Evolutionary conservation across 2,113 vertebrate genomes (phyloP), one percentile per base, ranked within the genome.

Genomic region (Macquaria ambigua): DNA sequence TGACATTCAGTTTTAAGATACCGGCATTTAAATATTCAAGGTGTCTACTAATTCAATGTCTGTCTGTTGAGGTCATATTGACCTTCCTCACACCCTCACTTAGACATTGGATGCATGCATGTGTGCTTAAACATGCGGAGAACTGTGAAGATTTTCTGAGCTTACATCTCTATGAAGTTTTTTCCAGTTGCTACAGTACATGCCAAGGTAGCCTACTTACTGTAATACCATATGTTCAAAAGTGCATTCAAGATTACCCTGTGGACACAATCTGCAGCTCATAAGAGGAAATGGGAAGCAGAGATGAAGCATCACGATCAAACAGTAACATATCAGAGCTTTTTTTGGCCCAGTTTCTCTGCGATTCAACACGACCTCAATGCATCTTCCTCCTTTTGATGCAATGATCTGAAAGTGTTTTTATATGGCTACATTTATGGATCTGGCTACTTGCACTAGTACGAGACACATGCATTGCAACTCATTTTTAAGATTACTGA

Each of bases 271-370:
- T 92, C 81, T 90, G 82, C 85, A 71, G 87, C 79, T 91, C 89
- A 74, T 84, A 31, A 81, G 82, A 81, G 82, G 85, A 92, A 92
- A 82, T 76, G 80, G 37, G 71, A 70, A 66, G 71, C 85, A n/a
- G 82, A 86, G 88, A 87, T 89, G 87, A 92, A 90, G 80, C 88
- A 8, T 83, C 71, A 8, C 28, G 84, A 92, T 93, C 89, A 92
- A 94, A 90, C 88, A 1, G 55, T 14, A 84, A 70, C 88, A 82
- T 83, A 89, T 90, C 89, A 85, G 78, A 90, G 84, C 61, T 39
- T 59, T 86, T 89, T 90, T 43, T 91, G 93, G 82, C 88, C 90
- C 77, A 93, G 80, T 92, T 93, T 91, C 81, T 81, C 43, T 72
- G 56, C 55, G 18, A 77, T 90, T 90, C 69, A 88, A 87, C 81